Evolutionary conservation across 1,140 invertebrate genomes (phyloP), one percentile per base, ranked within the genome.

Genomic region (Venustaconcha ellipsiformis): DNA sequence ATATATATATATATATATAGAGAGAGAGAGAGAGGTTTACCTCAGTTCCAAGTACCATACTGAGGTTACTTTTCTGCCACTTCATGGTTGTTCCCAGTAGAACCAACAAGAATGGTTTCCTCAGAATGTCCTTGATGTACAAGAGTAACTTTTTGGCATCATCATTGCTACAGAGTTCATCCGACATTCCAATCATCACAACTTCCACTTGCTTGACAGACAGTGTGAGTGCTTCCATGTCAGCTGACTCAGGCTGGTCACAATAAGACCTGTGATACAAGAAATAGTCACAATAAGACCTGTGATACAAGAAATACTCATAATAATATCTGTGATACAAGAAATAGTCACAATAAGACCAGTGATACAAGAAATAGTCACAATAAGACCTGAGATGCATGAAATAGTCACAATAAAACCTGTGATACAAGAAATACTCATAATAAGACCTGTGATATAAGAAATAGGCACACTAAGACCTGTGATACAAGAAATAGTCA

Each of bases 101-200:
- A 14, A 87, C 73, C 26, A 88, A 69, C 4, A 86, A 72, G 37
- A 88, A 77, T 15, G 84, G 82, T 75, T 87, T 88, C 60, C 82
- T 75, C 15, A 89, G 76, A n/a, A 81, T 86, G 26, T 88, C 78
- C 30, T 84, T 83, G 14, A 78, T 80, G 80, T 83, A 86, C 58
- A 84, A 72, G 48, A 88, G 76, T 20, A 88, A 63, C 55, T 83
- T 81, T 23, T 76, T 70, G 73, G 83, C 85, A 11, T 78, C 66
- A 20, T 79, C 69, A 37, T 81, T 80, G 17, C 66, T 68, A 48
- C 84, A 82, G 76, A 88, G 87, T 37, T 87, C 83, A 72, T 88
- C 85, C 6, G 88, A 88, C 14, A 87, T 81, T 30, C 84, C 86
- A 68, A 88, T 76, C 13, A 89, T 57, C 15, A 85, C 81, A 56